Conservation (phyloP, 1,140 invertebrate species). For the Stegodyphus dumicola region DNA sequence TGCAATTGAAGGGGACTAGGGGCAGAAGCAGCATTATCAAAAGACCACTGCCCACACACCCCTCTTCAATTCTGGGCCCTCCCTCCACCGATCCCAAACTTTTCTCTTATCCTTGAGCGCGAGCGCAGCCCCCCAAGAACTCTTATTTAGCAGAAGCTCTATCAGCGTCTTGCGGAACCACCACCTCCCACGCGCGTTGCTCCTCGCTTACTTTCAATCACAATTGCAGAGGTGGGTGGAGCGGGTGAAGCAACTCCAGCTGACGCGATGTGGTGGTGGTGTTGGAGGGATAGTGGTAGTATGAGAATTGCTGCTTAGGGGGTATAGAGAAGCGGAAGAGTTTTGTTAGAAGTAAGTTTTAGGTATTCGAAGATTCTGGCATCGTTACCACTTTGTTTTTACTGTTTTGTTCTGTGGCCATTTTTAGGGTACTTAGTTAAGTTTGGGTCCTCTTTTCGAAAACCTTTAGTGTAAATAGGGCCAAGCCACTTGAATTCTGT, state of each 20-base stretch:
- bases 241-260: not conserved
- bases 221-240: no score
- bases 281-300: not conserved
- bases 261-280: not conserved
- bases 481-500: no score
- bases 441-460: no score
- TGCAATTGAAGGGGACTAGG: not conserved
- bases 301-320: not conserved
- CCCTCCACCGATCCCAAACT: not conserved
- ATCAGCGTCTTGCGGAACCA: not conserved
- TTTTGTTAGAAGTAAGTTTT: no score
- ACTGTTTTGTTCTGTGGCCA: no score
- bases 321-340: no score
- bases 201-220: not conserved
- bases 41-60: no score
- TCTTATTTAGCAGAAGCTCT: conserved; percentile 1
- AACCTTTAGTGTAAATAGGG: no score
- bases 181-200: not conserved
- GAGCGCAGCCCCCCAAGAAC: not conserved
- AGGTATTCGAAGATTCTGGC: no score
- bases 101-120: not conserved
- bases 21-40: no score
- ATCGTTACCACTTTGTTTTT: no score
- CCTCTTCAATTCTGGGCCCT: not conserved
- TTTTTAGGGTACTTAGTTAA: no score